A percentile compares a stretch with the other conserved stretches of the same genome.
Conservation (phyloP, 2,888 invertebrate genomes). For the Meliscaeva auricollis region DNA sequence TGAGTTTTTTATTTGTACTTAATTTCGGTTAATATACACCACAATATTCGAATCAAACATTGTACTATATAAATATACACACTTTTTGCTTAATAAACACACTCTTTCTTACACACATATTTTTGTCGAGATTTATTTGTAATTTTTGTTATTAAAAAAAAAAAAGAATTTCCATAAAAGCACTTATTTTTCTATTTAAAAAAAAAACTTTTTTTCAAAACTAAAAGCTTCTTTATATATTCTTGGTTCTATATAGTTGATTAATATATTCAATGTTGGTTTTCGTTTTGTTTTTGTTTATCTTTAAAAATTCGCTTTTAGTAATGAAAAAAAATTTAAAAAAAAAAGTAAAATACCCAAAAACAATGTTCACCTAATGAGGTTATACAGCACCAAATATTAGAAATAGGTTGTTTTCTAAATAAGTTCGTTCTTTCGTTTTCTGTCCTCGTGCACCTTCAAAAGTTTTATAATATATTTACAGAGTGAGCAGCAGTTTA, state of each 20-base stretch:
- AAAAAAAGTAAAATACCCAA: conserved; percentile 60
- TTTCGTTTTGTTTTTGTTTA: conserved; percentile 30
- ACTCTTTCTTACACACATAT: conserved; percentile 22
- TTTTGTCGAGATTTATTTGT: conserved; percentile 10
- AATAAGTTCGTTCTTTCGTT: conserved; percentile 69
- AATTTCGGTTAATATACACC: conserved; percentile 38
- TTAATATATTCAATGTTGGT: conserved; percentile 47
- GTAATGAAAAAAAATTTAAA: conserved; percentile 37
- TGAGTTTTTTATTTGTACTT: conserved; percentile 29
- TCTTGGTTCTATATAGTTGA: conserved; percentile 62
- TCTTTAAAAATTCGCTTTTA: conserved; percentile 54
- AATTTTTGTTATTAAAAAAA: conserved; percentile 33
- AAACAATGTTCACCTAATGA: conserved; percentile 72
- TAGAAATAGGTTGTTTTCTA: conserved; percentile 72
- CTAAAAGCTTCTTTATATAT: conserved; percentile 47
- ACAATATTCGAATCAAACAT: conserved; percentile 48
- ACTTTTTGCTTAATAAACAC: conserved; percentile 33
- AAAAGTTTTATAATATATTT: conserved; percentile 36
- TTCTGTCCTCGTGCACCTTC: conserved; percentile 73
- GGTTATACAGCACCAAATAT: conserved; percentile 75
- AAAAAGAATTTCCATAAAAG: conserved; percentile 51
- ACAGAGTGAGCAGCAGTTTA: conserved; percentile 48
- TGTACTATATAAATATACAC: conserved; percentile 41
- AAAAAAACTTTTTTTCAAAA: conserved; percentile 13
- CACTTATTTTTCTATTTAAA: conserved; percentile 65